phyloP scores from a whole-genome alignment of 2,113 vertebrate species.

The Solea solea region DNA sequence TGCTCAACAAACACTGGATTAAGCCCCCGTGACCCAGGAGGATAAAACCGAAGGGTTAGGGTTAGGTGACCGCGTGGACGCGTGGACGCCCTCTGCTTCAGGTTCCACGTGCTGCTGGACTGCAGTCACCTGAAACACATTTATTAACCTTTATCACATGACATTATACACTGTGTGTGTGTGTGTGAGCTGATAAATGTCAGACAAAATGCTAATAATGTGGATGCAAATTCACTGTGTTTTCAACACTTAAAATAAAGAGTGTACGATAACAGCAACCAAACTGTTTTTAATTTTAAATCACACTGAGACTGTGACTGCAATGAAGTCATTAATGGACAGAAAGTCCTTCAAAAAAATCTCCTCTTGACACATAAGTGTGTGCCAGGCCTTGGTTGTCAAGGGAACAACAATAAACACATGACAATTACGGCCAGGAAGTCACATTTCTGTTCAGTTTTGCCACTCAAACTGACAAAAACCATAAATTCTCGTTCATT shows the following conservation, averaged over 20 bases:
- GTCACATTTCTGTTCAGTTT: too few relatives aligned
- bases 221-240: not conserved
- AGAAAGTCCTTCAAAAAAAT: too few relatives aligned
- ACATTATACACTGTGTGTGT: not conserved
- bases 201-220: not conserved
- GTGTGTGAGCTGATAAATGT: not conserved
- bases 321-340: too few relatives aligned
- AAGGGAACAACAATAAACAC: not conserved
- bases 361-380: too few relatives aligned
- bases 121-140: not conserved
- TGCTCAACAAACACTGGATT: not conserved
- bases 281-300: too few relatives aligned
- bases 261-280: not conserved
- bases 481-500: too few relatives aligned
- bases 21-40: slow-evolving; percentile 2
- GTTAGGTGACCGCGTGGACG: too few relatives aligned
- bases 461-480: too few relatives aligned
- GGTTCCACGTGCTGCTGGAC: too few relatives aligned
- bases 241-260: not conserved
- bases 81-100: too few relatives aligned
- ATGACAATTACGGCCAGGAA: not conserved
- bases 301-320: too few relatives aligned
- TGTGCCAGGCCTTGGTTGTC: not conserved
- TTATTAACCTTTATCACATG: not conserved
- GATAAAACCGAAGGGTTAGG: not conserved